Percentiles rank a stretch among this genome's conserved stretches.
Evolutionary conservation across 2,888 invertebrate genomes (phyloP).

Genomic region (Metallyticus violacea): DNA sequence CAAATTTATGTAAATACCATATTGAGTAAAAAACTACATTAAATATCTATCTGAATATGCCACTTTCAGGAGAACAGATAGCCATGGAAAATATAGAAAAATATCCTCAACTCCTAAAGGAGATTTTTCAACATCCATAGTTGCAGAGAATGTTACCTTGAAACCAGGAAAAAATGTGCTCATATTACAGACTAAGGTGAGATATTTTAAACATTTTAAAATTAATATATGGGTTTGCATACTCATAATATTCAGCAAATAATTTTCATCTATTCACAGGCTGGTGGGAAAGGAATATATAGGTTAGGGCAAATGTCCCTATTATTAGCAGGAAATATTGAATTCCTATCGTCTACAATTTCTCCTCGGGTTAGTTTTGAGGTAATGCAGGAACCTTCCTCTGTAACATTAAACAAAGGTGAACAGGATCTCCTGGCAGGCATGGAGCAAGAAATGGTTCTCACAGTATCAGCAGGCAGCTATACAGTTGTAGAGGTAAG

Average conservation of each 20-base stretch:
- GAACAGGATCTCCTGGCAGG: conserved; percentile 76
- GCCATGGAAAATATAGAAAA: conserved; percentile 61
- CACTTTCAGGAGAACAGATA: conserved; percentile 44
- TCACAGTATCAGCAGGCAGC: conserved; percentile 77
- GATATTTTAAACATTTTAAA: background rate
- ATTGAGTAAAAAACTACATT: too few species aligned
- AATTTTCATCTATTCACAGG: background rate
- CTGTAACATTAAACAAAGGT: conserved; percentile 48
- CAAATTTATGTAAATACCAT: too few species aligned
- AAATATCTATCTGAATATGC: too few species aligned
- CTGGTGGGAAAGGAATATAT: conserved; percentile 63
- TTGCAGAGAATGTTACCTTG: conserved; percentile 43
- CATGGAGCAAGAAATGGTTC: conserved; percentile 70
- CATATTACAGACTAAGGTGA: conserved; percentile 46
- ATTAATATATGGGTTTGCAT: background rate
- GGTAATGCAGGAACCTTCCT: conserved; percentile 33
- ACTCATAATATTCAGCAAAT: background rate
- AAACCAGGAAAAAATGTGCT: conserved; percentile 49
- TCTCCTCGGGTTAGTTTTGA: conserved; percentile 28
- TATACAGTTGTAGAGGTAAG: conserved; percentile 63
- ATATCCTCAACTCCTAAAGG: conserved; percentile 63
- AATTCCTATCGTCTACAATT: conserved; percentile 59
- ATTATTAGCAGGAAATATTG: conserved; percentile 62
- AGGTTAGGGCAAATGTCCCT: conserved; percentile 69
- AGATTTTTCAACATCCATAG: conserved; percentile 62